Evolutionary conservation across 2,888 invertebrate species (phyloP), one percentile per base, ranked within the genome.

Genomic region (Lycia hirtaria): DNA sequence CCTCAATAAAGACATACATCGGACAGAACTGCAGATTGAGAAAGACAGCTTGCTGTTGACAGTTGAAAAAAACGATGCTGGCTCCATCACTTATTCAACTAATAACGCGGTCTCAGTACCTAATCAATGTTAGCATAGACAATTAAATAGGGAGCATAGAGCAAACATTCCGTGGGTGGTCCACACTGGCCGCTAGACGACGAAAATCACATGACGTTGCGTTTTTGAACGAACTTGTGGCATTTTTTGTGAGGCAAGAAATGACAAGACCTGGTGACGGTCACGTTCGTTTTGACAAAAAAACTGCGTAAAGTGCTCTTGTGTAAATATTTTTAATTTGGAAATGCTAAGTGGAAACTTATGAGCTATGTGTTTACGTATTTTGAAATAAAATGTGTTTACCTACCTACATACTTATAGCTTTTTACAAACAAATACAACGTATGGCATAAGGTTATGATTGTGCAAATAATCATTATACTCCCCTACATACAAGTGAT

Each of bases 101-200:
- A 26, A 26, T 28, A 26, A n/a, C 2, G 5, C 28, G 4, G 41
- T 28, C 17, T 26, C 26, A 40, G 9, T 24, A 17, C n/a, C n/a
- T 41, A 80, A 80, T 83, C 78, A 80, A 83, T 88, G 86, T 90
- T 90, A 86, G 82, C 75, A 67, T 76, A 80, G 78, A 75, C 88
- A 87, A 90, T 89, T 89, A 91, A 88, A 88, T 47, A 77, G 72
- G 78, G 78, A 76, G 83, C 82, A 72, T 67, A 64, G 70, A 62
- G 73, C 68, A 81, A 87, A 89, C 76, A 85, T 55, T 55, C 69
- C 19, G 82, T 90, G 91, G 87, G 91, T 90, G 91, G 88, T 76
- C 85, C 56, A 5, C 32, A 50, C 61, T 63, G 62, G 51, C 59
- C 62, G 60, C 62, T 63, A 47, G 38, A 68, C 67, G 78, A 71